These are phyloP conservation scores for Phylloscopus collybita DNA, from an alignment of 2,797 vertebrate genomes.

Conservation along the genomic window DNA sequence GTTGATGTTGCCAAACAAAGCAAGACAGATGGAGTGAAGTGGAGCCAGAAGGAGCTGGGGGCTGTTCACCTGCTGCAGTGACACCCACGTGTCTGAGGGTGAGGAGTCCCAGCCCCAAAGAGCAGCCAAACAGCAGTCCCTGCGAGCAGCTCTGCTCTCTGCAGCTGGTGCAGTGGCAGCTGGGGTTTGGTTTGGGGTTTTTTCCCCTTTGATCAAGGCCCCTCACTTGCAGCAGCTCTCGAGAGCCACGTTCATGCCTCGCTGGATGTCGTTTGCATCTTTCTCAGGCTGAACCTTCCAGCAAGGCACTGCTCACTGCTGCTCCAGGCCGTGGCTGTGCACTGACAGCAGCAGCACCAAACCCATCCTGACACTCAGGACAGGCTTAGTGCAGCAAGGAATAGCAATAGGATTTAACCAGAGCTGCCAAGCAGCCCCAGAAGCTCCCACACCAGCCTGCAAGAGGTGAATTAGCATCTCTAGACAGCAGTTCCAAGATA, in stretches of 20 bases:
- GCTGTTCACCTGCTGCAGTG: neutral
- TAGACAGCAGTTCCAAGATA: neutral
- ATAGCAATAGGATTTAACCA: neutral
- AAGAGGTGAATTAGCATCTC: neutral
- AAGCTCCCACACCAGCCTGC: neutral
- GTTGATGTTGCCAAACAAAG: neutral
- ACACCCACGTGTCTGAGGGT: fast-evolving
- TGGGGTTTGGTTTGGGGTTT: neutral
- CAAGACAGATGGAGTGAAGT: fast-evolving
- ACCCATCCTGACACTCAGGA: neutral
- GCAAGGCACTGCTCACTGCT: neutral
- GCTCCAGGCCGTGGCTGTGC: neutral
- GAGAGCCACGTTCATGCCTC: slow-evolving; percentile 14
- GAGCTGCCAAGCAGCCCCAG: neutral
- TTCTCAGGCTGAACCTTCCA: slow-evolving; percentile 49
- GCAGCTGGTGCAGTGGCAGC: neutral
- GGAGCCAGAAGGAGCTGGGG: neutral
- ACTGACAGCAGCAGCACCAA: neutral
- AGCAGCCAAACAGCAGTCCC: neutral
- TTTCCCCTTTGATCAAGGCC: neutral
- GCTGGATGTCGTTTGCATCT: neutral
- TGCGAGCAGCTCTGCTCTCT: neutral
- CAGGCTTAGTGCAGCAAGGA: neutral
- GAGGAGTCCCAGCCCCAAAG: neutral
- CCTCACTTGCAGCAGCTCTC: neutral